Evolutionary conservation across 2,113 vertebrate species (phyloP).

Genomic region (Ceuthmochares aereus): DNA sequence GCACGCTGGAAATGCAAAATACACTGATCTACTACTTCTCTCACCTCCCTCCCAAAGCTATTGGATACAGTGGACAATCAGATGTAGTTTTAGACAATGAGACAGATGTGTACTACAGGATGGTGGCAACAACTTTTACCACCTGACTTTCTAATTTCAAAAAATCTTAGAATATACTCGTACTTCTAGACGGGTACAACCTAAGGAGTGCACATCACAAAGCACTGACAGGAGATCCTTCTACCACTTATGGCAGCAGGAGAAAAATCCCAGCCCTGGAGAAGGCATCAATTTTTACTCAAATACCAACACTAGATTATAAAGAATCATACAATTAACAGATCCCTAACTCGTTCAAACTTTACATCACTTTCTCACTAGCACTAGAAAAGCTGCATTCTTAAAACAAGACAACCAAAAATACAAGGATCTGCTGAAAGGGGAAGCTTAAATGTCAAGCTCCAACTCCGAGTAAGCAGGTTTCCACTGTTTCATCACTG

Average conservation of each 20-base stretch:
- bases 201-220: not conserved
- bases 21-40: not conserved
- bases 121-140: not conserved
- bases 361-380: not conserved
- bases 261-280: not conserved
- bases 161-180: not conserved
- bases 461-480: not conserved
- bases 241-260: not conserved
- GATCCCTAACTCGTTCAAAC: not conserved
- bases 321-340: not conserved
- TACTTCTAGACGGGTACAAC: not conserved
- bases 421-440: not conserved
- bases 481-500: not conserved
- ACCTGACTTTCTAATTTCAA: not conserved
- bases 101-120: not conserved
- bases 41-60: not conserved
- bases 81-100: not conserved
- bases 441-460: not conserved
- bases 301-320: not conserved
- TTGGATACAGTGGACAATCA: not conserved
- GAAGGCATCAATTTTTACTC: not conserved
- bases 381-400: not conserved
- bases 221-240: not conserved
- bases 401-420: not conserved
- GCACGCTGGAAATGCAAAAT: not conserved